Base-by-base conservation (phyloP, 2,888 invertebrate species). In the Apamea crenata region DNA sequence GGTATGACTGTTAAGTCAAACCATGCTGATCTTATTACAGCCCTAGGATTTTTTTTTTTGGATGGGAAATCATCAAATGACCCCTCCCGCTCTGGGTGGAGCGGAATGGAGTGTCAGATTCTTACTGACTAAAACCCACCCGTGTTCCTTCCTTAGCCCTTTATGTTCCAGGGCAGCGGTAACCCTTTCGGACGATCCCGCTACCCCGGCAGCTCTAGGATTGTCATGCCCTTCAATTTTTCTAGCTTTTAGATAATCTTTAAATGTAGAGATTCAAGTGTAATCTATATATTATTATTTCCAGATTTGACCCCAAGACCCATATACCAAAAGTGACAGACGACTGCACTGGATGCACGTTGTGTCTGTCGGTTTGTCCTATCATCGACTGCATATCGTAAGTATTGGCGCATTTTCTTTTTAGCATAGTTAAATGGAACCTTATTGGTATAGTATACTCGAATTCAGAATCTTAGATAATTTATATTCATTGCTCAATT, bases 341-440 rank as follows among this genome's bases (percentile, higher is more conserved):
- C 80, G 98, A 99, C 91, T 99, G 99, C 92, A 99, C 99, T 50
- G 99, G 99, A 7, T 99, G 99, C 94, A 99, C 99, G 0, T 97
- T 99, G 72, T 99, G 99, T 94, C 95, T 99, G 63, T 99, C 99
- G 1, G 99, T 99, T 4, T 99, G 99, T 94, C 99, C 99, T 14
- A 99, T 99, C 89, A 99, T 99, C 89, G 99, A 99, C 93, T 99
- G 99, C 94, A 99, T 99, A 92, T 98, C 97, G 99, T 99, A 97
- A 97, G 98, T 97, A 78, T 66, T 72, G 21, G 18, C 16, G 8
- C 6, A 53, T 74, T 44, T 40, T 40, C 18, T 63, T 21, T 25
- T 8, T 12, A 50, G 4, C 7, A 25, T 40, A 74, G 7, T 32
- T 50, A 32, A 50, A 75, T 5, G 3, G 6, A 74, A 79, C 8